Percentiles rank a stretch among this genome's conserved stretches.
Evolutionary conservation across 2,797 vertebrate species (phyloP).

Genomic region (Meriones psammophilus): DNA sequence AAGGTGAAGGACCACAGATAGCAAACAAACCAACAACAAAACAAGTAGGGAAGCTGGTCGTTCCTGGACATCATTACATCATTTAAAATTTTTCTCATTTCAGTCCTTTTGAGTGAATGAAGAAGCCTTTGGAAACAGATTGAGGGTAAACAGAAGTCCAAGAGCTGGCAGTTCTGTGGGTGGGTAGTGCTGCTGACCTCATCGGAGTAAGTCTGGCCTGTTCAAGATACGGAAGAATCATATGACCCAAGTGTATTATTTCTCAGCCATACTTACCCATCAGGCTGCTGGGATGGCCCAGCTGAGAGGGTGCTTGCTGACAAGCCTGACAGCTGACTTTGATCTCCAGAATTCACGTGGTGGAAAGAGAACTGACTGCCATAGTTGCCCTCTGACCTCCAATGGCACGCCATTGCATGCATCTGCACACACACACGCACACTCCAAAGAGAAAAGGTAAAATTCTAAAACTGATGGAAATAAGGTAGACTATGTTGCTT

Average conservation of each 20-base stretch:
- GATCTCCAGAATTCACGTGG: not conserved
- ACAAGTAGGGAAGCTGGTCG: not conserved
- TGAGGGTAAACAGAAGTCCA: not conserved
- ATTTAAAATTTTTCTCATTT: slow-evolving; percentile 50
- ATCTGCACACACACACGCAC: not conserved
- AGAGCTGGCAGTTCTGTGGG: slow-evolving; percentile 5
- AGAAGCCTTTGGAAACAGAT: slow-evolving; percentile 15
- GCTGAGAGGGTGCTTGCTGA: not conserved
- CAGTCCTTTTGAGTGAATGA: slow-evolving; percentile 20
- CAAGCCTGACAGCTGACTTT: not conserved
- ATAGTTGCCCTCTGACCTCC: not conserved
- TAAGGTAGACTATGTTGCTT: slow-evolving; percentile 31
- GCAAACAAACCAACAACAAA: not conserved
- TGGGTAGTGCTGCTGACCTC: slow-evolving; percentile 13
- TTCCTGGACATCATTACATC: not conserved
- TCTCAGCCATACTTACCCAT: not conserved
- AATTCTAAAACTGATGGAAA: slow-evolving; percentile 56
- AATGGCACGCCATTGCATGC: not conserved
- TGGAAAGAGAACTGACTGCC: not conserved
- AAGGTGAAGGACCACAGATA: slow-evolving; percentile 6
- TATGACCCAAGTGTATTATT: not conserved
- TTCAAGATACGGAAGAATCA: slow-evolving; percentile 26
- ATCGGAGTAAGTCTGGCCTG: not conserved
- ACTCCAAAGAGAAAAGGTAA: slow-evolving; percentile 32
- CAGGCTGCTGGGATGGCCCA: too few relatives aligned